Percentiles rank a stretch among this genome's conserved stretches.
Evolutionary conservation across 2,797 vertebrate genomes (phyloP).

Genomic region (Pangasius djambal): DNA sequence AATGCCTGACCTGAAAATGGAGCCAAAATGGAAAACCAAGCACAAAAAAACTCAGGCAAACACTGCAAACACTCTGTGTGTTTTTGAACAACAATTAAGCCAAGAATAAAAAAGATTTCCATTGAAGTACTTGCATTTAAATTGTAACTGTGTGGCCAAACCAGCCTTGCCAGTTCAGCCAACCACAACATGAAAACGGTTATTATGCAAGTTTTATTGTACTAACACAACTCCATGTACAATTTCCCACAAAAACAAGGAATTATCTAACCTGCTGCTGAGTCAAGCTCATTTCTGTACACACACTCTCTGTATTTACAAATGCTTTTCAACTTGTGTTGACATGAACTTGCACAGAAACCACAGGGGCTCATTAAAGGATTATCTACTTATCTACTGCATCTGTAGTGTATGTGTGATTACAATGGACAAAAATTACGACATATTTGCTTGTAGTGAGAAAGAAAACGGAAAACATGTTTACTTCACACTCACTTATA

Average conservation of each 20-base stretch:
- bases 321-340: conserved; percentile 10
- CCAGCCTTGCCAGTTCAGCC: background rate
- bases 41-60: background rate
- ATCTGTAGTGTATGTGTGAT: background rate
- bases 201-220: conserved; percentile 3
- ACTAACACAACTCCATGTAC: conserved; percentile 5
- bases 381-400: conserved; percentile 6
- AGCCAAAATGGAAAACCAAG: background rate
- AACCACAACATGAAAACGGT: conserved; percentile 18
- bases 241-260: background rate
- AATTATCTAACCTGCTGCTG: background rate
- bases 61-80: background rate
- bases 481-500: background rate
- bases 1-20: background rate
- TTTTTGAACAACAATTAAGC: background rate
- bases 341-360: background rate
- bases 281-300: background rate
- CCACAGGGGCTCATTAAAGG: background rate
- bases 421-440: background rate
- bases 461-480: background rate
- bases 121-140: background rate
- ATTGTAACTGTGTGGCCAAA: background rate
- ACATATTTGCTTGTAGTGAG: background rate
- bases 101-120: conserved; percentile 3
- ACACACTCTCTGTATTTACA: background rate